Evolutionary conservation across 2,888 invertebrate species (phyloP).

Genomic region (Amphipyra berbera): DNA sequence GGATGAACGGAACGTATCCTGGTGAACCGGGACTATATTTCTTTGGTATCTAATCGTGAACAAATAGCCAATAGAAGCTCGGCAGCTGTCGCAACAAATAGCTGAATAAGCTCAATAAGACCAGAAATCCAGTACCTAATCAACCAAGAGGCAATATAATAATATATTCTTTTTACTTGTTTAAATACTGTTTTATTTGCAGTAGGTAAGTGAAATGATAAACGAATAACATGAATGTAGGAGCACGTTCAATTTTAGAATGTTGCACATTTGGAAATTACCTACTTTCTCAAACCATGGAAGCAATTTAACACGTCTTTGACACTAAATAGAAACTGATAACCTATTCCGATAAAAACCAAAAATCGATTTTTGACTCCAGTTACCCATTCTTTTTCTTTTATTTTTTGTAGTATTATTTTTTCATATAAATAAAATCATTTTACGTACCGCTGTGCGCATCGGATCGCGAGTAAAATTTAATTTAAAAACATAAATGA

Average conservation of each 20-base stretch:
- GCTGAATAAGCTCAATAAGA: neutral
- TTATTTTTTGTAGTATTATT: neutral
- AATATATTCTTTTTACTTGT: too few relatives aligned
- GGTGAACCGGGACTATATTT: slow-evolving; percentile 31
- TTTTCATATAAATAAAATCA: neutral
- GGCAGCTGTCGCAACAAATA: neutral
- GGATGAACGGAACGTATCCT: slow-evolving; percentile 44
- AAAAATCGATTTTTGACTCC: too few relatives aligned
- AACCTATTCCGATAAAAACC: too few relatives aligned
- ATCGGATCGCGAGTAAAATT: slow-evolving; percentile 11
- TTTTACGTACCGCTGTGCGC: slow-evolving; percentile 25
- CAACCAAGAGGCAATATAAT: too few relatives aligned
- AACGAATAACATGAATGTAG: too few relatives aligned
- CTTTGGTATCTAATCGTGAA: slow-evolving; percentile 11
- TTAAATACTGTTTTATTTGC: too few relatives aligned
- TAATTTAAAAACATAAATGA: slow-evolving; percentile 17
- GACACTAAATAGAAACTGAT: neutral
- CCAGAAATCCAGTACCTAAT: too few relatives aligned
- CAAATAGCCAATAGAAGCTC: neutral
- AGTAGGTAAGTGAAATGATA: too few relatives aligned
- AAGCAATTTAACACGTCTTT: neutral
- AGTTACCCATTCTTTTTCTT: too few relatives aligned
- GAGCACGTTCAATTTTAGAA: too few relatives aligned
- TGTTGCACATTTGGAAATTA: too few relatives aligned
- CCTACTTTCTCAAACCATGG: too few relatives aligned